phyloP scores from a whole-genome alignment of 2,113 vertebrate species.

The Opisthocomus hoazin region DNA sequence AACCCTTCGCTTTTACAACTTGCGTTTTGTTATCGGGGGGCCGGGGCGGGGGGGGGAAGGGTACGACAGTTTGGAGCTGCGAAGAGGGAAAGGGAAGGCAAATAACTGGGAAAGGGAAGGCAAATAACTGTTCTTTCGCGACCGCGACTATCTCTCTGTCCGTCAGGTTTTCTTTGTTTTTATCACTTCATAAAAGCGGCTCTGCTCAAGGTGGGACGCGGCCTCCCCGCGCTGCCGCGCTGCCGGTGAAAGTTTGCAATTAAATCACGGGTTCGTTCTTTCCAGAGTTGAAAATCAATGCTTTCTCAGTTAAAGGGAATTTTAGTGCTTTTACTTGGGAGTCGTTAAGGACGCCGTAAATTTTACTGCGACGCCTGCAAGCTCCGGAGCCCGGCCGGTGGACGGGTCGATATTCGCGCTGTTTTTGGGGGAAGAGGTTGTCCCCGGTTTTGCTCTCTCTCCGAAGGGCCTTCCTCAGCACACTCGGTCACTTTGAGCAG shows the following conservation, averaged over 20 bases:
- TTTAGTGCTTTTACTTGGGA: constrained; percentile 70
- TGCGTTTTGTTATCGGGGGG: not conserved
- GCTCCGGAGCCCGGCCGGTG: constrained; percentile 26
- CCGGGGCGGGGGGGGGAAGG: not conserved
- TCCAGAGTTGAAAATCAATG: constrained; percentile 71
- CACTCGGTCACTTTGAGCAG: constrained; percentile 52
- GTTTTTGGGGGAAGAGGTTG: not conserved
- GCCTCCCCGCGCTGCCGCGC: not conserved
- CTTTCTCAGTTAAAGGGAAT: constrained; percentile 76
- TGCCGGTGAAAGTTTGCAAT: constrained; percentile 60
- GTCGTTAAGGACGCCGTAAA: constrained; percentile 72
- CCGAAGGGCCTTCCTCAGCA: constrained; percentile 40
- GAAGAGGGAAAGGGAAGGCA: constrained; percentile 7
- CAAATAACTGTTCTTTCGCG: constrained; percentile 34
- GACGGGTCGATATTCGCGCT: constrained; percentile 47
- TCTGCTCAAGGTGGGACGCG: constrained; percentile 51
- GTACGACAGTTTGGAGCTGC: not conserved
- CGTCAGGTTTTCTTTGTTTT: constrained; percentile 64
- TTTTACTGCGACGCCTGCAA: constrained; percentile 62
- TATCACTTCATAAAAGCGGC: constrained; percentile 65
- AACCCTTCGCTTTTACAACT: not conserved
- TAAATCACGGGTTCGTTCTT: constrained; percentile 67
- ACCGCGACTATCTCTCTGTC: not conserved
- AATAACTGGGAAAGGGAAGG: constrained; percentile 34
- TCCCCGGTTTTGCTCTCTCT: constrained; percentile 14